Percentiles rank a stretch among this genome's conserved stretches.
Conservation (phyloP, 1,140 invertebrate genomes). For the Drosophila gunungcola region DNA sequence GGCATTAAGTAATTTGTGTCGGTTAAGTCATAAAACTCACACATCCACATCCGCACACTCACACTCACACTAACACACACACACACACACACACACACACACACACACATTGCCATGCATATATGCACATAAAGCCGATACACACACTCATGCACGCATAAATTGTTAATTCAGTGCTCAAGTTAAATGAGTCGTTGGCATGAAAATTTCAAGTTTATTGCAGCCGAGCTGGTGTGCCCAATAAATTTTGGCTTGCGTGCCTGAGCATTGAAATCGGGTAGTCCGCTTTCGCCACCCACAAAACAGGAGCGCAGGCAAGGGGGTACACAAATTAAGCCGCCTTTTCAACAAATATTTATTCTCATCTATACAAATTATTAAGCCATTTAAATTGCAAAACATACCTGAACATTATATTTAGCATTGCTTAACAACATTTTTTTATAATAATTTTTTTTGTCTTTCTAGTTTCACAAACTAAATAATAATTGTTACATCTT, state of each 20-base stretch:
- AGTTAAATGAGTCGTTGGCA: slow-evolving; percentile 77
- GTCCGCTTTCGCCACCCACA: too few species aligned
- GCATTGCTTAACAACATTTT: too few species aligned
- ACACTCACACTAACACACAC: slow-evolving; percentile 19
- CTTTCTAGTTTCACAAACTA: too few species aligned
- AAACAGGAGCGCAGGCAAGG: not conserved
- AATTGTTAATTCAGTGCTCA: slow-evolving; percentile 79
- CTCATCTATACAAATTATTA: too few species aligned
- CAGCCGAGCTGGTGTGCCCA: slow-evolving; percentile 26
- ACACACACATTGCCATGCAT: not conserved
- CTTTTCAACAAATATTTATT: not conserved
- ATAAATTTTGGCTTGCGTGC: slow-evolving; percentile 55
- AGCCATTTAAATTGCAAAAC: too few species aligned
- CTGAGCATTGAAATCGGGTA: slow-evolving; percentile 21
- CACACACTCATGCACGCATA: slow-evolving; percentile 34
- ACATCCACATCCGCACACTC: slow-evolving; percentile 23
- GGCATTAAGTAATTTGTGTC: slow-evolving; percentile 80
- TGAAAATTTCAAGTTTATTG: slow-evolving; percentile 78
- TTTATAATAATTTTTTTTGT: too few species aligned
- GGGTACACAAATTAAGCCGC: not conserved
- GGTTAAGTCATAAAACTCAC: slow-evolving; percentile 71
- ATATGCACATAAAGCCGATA: slow-evolving; percentile 10
- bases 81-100: slow-evolving; percentile 14
- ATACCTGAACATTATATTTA: too few species aligned
- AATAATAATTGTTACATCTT: too few species aligned